Evolutionary conservation across 2,113 vertebrate genomes (phyloP), one percentile per base, ranked within the genome.

Genomic region (Otocyon megalotis): DNA sequence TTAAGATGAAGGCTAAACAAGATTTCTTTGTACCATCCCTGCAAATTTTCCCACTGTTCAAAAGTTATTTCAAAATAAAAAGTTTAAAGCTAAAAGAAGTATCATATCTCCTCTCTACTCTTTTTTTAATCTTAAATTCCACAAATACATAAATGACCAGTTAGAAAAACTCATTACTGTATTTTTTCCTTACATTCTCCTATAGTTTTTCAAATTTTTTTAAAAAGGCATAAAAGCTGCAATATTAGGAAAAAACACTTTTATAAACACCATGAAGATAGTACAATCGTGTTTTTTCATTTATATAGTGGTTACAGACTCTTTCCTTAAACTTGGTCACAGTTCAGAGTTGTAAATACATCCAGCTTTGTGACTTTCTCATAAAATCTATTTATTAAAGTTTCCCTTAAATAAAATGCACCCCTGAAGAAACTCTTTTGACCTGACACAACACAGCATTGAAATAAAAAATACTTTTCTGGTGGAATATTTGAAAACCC

Each of bases 321-420:
- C 69, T 67, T 93, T 60, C 35, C 88, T 90, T 93, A 81, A 97
- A 92, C 54, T 91, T 74, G 71, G 93, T 97, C 91, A 97, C 72
- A 89, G 30, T 96, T 96, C 91, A 95, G 85, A 91, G 58, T 9
- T 88, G 43, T 96, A 97, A 98, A 97, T 90, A 87, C 26, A 83
- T 91, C 19, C 16, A 1, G 60, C 76, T 90, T 90, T 91, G 77
- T 92, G 79, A 96, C 62, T 89, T 62, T 94, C 95, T 96, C 86
- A 89, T 95, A 97, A 97, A 97, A 88, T 35, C 92, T 95, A 87
- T 67, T 90, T 77, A 97, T 79, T 94, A 96, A 95, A n/a, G 16
- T 81, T 97, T 93, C 53, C 24, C 69, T 96, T 82, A 65, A 83
- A 87, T 71, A 94, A 88, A 96, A 97, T 54, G 16, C 26, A 94